phyloP scores from a whole-genome alignment of 1,140 invertebrate genomes.

The Macrosteles quadrilineatus region DNA sequence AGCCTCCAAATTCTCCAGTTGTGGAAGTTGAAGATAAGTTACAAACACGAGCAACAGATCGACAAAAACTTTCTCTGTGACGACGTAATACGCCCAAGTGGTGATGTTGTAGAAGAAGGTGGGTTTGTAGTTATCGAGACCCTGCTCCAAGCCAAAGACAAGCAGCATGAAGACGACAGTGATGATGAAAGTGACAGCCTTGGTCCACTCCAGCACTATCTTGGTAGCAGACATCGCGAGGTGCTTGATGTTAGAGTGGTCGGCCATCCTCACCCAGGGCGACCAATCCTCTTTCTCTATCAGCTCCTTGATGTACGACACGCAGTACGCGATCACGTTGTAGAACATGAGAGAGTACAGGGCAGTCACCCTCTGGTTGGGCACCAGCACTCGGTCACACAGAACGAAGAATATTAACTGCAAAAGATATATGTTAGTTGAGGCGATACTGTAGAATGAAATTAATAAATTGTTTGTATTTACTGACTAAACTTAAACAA shows the following conservation, averaged over 20 bases:
- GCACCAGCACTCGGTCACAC: conserved; percentile 64
- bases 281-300: conserved; percentile 75
- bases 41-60: conserved; percentile 62
- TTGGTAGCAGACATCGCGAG: conserved; percentile 80
- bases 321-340: conserved; percentile 75
- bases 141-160: conserved; percentile 73
- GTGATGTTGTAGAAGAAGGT: conserved; percentile 62
- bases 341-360: conserved; percentile 80
- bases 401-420: conserved; percentile 72
- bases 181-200: conserved; percentile 76
- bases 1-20: conserved; percentile 65
- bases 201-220: conserved; percentile 79
- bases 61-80: conserved; percentile 71
- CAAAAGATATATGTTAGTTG: no score
- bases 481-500: background rate
- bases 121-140: conserved; percentile 70
- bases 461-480: background rate
- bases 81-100: conserved; percentile 68
- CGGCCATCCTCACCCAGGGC: conserved; percentile 69
- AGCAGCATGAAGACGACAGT: conserved; percentile 76
- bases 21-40: conserved; percentile 58
- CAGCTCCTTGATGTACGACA: conserved; percentile 70
- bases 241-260: conserved; percentile 71
- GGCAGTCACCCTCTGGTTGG: conserved; percentile 63
- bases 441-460: conserved; percentile 36